Evolutionary conservation across 2,113 vertebrate genomes (phyloP), one percentile per base, ranked within the genome.

Genomic region (Corythornis vintsioides): DNA sequence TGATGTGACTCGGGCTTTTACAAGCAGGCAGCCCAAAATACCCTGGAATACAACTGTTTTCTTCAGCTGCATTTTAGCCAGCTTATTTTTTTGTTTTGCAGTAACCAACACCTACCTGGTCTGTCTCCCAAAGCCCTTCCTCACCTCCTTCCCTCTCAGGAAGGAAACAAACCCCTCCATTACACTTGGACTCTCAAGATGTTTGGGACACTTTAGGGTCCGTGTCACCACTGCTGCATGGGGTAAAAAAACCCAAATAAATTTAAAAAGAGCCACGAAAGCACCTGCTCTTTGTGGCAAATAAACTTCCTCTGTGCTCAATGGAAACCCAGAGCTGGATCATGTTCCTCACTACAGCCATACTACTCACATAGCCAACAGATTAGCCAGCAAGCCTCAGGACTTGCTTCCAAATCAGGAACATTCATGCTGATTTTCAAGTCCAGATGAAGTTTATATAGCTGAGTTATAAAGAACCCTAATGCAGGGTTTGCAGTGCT

Each of bases 381-480:
- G 84, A 94, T 89, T 75, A 96, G 73, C 83, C 82, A 80, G 28
- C 15, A 73, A 86, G 89, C 63, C 67, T 79, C 3, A 1, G 66
- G 22, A 31, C 33, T 92, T 16, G 3, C 80, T 95, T 94, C 83
- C 88, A 95, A 96, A 94, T 94, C 88, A 94, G 93, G 90, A 95
- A 40, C 7, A 2, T 84, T 59, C 71, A 81, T 83, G 43, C 74
- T 86, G 64, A 11, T 93, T 95, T 92, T 94, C 85, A 95, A 90
- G 82, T 93, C 83, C 88, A 93, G 86, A 93, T 86, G 83, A 88
- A 88, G 90, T 93, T 93, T 85, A 91, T 90, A 90, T 28, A 87
- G 83, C 77, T 60, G 38, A 88, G 76, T 75, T 95, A 48, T 55
- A 92, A 92, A 84, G 83, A 87, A 82, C 38, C 13, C 52, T 73